Evolutionary conservation across 2,797 vertebrate species (phyloP).

Genomic region (Cynodonichthys magdalenae): DNA sequence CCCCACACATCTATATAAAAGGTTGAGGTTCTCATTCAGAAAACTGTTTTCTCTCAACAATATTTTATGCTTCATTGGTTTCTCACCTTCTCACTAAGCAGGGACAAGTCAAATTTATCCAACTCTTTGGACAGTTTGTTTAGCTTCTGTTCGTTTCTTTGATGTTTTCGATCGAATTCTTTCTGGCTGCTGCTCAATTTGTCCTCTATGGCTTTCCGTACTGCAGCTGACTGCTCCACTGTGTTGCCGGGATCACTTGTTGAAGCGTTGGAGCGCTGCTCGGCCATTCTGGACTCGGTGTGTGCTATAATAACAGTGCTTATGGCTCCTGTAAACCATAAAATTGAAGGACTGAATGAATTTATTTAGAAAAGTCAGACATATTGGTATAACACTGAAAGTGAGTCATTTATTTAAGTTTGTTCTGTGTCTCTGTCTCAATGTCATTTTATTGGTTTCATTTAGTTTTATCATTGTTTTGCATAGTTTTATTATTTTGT

Average conservation of each 20-base stretch:
- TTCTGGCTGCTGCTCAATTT: slow-evolving; percentile 79
- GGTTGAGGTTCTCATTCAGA: no score
- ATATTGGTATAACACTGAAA: neutral
- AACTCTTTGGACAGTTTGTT: slow-evolving; percentile 88
- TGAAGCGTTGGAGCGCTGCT: slow-evolving; percentile 82
- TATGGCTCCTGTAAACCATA: slow-evolving; percentile 84
- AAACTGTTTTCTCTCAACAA: neutral
- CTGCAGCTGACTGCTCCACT: slow-evolving; percentile 78
- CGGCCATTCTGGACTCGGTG: slow-evolving; percentile 83
- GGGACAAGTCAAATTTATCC: slow-evolving; percentile 83
- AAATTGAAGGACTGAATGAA: neutral
- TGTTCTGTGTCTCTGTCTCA: neutral
- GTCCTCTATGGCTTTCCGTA: slow-evolving; percentile 82
- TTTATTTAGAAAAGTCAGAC: neutral
- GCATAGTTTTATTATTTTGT: no score
- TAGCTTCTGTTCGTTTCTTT: slow-evolving; percentile 85
- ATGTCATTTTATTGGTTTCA: no score
- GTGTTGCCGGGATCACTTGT: slow-evolving; percentile 75
- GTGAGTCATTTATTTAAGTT: neutral
- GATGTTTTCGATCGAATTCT: slow-evolving; percentile 85
- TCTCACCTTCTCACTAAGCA: slow-evolving; percentile 86
- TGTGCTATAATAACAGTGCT: slow-evolving; percentile 89
- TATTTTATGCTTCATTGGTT: neutral
- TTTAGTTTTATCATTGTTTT: no score
- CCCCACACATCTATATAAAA: slow-evolving; percentile 86